These are phyloP conservation scores for Channallabes apus DNA, from an alignment of 2,797 vertebrate species.

Conservation along the genomic window DNA sequence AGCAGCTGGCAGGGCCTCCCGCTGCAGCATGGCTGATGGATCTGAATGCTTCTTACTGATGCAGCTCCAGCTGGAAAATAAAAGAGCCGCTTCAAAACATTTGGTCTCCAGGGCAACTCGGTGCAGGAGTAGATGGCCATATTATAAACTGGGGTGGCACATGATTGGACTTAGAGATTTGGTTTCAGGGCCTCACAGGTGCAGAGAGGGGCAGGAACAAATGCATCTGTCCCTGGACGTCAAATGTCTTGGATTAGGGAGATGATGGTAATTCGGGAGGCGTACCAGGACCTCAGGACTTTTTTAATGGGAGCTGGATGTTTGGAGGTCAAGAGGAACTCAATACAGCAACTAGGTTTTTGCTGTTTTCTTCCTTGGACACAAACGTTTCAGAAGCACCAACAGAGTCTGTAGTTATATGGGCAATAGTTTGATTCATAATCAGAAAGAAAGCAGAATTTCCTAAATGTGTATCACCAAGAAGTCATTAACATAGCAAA, in stretches of 20 bases:
- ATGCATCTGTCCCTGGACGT: constrained; percentile 58
- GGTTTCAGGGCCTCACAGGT: constrained; percentile 67
- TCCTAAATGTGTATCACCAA: not conserved
- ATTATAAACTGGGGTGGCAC: constrained; percentile 66
- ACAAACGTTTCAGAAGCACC: not conserved
- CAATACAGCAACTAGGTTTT: not conserved
- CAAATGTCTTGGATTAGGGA: constrained; percentile 45
- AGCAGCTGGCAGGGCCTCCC: constrained; percentile 43
- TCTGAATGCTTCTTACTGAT: constrained; percentile 64
- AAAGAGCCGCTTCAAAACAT: constrained; percentile 71
- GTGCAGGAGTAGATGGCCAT: constrained; percentile 59
- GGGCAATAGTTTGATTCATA: not conserved
- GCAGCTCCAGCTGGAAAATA: constrained; percentile 65
- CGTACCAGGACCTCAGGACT: constrained; percentile 16
- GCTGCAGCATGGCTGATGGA: constrained; percentile 59
- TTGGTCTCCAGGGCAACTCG: constrained; percentile 71
- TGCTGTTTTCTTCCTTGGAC: not conserved
- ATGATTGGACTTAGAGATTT: constrained; percentile 70
- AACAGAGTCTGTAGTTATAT: not conserved
- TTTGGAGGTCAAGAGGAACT: constrained; percentile 19
- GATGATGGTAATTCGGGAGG: constrained; percentile 41
- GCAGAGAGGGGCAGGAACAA: constrained; percentile 39
- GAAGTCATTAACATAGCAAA: constrained; percentile 3
- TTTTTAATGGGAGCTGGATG: constrained; percentile 14
- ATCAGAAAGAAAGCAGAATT: not conserved